phyloP scores from a whole-genome alignment of 2,888 invertebrate genomes.

The Amaurobius ferox region DNA sequence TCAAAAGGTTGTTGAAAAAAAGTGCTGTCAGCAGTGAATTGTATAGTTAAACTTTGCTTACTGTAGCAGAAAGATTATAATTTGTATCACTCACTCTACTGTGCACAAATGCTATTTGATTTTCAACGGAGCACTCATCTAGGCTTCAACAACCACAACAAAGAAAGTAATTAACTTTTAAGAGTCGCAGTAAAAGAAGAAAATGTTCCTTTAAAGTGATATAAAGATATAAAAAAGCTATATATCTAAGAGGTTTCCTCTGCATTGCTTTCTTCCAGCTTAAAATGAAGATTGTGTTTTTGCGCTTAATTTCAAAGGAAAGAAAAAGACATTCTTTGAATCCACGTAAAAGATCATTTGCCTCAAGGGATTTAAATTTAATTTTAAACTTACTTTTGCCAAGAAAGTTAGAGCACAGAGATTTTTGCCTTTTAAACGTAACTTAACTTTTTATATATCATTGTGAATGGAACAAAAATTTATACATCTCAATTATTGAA shows the following conservation, averaged over 20 bases:
- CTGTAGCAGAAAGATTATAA: background rate
- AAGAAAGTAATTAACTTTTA: slow-evolving; percentile 48
- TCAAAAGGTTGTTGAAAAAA: too few relatives aligned
- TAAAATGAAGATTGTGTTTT: slow-evolving; percentile 18
- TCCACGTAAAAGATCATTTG: background rate
- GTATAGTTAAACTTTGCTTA: background rate
- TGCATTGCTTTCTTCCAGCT: slow-evolving; percentile 8
- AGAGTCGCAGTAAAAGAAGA: slow-evolving; percentile 32
- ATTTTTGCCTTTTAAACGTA: too few relatives aligned
- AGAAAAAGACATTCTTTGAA: background rate
- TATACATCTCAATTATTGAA: too few relatives aligned
- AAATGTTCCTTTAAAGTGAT: slow-evolving; percentile 33
- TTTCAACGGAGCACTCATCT: slow-evolving; percentile 28
- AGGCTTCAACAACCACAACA: slow-evolving; percentile 15
- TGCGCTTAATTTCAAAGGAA: slow-evolving; percentile 1
- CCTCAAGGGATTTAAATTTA: slow-evolving; percentile 18
- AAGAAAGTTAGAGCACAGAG: too few relatives aligned
- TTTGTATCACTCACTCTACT: slow-evolving; percentile 23
- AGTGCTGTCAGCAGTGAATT: too few relatives aligned
- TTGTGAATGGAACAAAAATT: too few relatives aligned
- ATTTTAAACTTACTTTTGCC: slow-evolving; percentile 5
- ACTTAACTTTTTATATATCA: too few relatives aligned
- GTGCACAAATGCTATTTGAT: slow-evolving; percentile 28
- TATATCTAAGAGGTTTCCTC: background rate
- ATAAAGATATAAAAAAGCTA: slow-evolving; percentile 27